Conservation (phyloP, 1,140 invertebrate genomes). For the Colletes latitarsis region DNA sequence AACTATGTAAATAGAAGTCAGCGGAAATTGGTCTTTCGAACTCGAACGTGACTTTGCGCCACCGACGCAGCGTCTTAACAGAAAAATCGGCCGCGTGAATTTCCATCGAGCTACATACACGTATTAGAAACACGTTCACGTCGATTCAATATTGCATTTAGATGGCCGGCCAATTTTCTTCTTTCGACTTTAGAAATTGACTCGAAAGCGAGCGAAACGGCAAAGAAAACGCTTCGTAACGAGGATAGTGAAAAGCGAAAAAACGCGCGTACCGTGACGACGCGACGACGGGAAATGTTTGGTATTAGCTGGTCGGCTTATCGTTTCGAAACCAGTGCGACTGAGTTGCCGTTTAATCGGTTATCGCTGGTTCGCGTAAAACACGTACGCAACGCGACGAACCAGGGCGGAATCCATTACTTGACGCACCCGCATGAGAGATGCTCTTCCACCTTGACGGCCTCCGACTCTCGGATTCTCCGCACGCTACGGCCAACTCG, state of each 20-base stretch:
- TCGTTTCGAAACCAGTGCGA: constrained; percentile 34
- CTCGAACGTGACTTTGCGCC: constrained; percentile 56
- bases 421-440: constrained; percentile 67
- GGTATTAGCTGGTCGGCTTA: constrained; percentile 36
- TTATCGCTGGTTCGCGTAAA: constrained; percentile 60
- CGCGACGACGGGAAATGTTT: constrained; percentile 4
- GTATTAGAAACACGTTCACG: constrained; percentile 14
- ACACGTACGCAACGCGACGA: constrained; percentile 48
- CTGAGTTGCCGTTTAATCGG: constrained; percentile 50
- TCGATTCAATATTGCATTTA: constrained; percentile 14
- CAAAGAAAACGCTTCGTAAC: too few relatives aligned
- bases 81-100: constrained; percentile 36
- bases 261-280: too few relatives aligned
- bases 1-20: constrained; percentile 78
- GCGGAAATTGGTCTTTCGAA: constrained; percentile 79
- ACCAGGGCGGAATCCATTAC: constrained; percentile 41
- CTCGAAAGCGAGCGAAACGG: too few relatives aligned
- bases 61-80: constrained; percentile 24
- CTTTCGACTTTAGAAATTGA: background rate
- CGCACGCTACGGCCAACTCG: too few relatives aligned
- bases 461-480: constrained; percentile 7
- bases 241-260: too few relatives aligned
- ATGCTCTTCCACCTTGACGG: background rate
- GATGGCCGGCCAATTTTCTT: background rate
- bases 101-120: constrained; percentile 1